A percentile compares a stretch with the other conserved stretches of the same genome.
These are phyloP conservation scores for Pardosa pseudoannulata DNA, from an alignment of 2,888 invertebrate species.

Conservation along the genomic window DNA sequence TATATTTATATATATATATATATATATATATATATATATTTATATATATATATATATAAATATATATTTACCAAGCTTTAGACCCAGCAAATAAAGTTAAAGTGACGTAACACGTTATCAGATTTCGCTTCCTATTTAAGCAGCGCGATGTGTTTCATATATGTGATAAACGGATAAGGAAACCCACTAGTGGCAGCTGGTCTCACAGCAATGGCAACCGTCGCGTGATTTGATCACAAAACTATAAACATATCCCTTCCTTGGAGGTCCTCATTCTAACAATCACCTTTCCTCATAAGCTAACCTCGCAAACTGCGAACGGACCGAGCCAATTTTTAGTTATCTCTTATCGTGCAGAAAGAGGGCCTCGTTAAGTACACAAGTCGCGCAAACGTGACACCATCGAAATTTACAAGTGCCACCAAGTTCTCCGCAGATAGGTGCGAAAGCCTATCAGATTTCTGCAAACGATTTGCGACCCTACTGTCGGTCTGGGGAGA, in stretches of 20 bases:
- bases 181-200: too few species aligned
- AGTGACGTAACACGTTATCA: too few species aligned
- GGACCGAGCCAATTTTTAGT: conserved; percentile 1
- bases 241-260: background rate
- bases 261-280: background rate
- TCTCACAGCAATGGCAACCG: too few species aligned
- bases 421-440: conserved; percentile 42
- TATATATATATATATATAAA: too few species aligned
- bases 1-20: too few species aligned
- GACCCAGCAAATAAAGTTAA: too few species aligned
- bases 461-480: conserved; percentile 45
- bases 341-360: conserved; percentile 11
- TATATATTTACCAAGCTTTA: too few species aligned
- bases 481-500: background rate
- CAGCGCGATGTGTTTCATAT: too few species aligned
- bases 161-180: too few species aligned
- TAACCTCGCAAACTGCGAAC: background rate
- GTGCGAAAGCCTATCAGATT: conserved; percentile 68
- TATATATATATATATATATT: too few species aligned
- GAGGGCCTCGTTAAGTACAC: conserved; percentile 14
- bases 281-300: background rate
- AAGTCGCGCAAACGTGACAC: conserved; percentile 35
- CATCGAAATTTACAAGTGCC: conserved; percentile 38
- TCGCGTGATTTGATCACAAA: too few species aligned
- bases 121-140: too few species aligned